These are phyloP conservation scores for Cecropterus lyciades DNA, from an alignment of 1,140 invertebrate species.

Conservation along the genomic window DNA sequence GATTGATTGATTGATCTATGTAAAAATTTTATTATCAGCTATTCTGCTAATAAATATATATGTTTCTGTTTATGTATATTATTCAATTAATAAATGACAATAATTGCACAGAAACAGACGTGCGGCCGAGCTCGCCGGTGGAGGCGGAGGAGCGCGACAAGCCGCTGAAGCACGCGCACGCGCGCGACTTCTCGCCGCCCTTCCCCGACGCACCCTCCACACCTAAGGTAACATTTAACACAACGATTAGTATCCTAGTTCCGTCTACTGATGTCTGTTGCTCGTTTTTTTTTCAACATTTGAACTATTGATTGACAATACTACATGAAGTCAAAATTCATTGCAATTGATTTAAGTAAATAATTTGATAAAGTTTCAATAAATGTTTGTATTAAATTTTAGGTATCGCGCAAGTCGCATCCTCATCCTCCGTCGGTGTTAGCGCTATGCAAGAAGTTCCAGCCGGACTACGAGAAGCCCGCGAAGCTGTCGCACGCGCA, in stretches of 20 bases:
- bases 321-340: too few species aligned
- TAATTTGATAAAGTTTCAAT: too few species aligned
- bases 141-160: conserved; percentile 58
- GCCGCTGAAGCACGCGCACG: conserved; percentile 74
- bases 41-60: too few species aligned
- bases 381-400: background rate
- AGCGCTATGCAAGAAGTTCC: conserved; percentile 82
- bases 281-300: too few species aligned
- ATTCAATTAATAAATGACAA: background rate
- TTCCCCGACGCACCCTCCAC: conserved; percentile 86
- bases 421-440: conserved; percentile 77
- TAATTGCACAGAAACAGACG: conserved; percentile 35
- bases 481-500: conserved; percentile 54
- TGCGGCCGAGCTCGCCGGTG: conserved; percentile 41
- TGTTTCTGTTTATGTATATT: too few species aligned
- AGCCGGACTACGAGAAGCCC: conserved; percentile 79
- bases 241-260: too few species aligned
- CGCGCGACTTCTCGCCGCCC: conserved; percentile 72
- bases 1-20: too few species aligned
- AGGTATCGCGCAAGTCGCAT: conserved; percentile 78
- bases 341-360: too few species aligned
- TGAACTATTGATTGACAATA: too few species aligned
- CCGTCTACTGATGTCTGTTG: too few species aligned
- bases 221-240: too few species aligned
- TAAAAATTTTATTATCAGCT: too few species aligned